Percentiles rank a stretch among this genome's conserved stretches.
These are phyloP conservation scores for Stylophora pistillata DNA, from an alignment of 64 coral and sea anemone species.

Conservation along the genomic window DNA sequence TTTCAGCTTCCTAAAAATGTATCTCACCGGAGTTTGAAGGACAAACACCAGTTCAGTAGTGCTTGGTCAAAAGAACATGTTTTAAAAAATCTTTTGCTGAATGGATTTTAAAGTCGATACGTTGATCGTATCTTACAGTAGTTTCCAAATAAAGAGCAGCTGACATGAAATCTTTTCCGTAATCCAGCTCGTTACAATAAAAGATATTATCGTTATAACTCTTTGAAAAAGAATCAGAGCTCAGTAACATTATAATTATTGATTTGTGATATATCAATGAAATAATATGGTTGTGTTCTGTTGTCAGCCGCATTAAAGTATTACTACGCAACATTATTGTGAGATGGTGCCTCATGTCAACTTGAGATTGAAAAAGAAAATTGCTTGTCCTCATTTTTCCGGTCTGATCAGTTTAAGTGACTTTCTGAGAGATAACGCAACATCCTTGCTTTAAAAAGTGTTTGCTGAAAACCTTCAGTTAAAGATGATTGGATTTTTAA, in stretches of 20 bases:
- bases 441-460: neutral
- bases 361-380: neutral
- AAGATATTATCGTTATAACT: conserved; percentile 24
- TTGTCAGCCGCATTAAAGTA: conserved; percentile 11
- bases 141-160: neutral
- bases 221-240: neutral
- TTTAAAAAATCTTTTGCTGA: neutral
- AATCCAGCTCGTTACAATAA: conserved; percentile 8
- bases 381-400: conserved; percentile 20
- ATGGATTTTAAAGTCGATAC: neutral
- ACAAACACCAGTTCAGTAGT: neutral
- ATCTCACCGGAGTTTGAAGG: neutral
- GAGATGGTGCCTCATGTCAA: conserved; percentile 7
- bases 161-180: conserved; percentile 2
- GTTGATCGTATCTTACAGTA: neutral
- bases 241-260: conserved; percentile 5
- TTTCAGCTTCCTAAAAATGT: neutral
- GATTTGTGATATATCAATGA: conserved; percentile 15
- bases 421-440: neutral
- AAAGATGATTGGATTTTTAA: neutral
- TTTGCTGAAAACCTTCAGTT: neutral
- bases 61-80: neutral
- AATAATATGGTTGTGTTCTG: conserved; percentile 6
- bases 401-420: neutral
- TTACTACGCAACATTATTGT: conserved; percentile 20